Percentiles rank a stretch among this genome's conserved stretches.
Conservation (phyloP, 2,888 invertebrate genomes). For the Aspidiotus rigidus region DNA sequence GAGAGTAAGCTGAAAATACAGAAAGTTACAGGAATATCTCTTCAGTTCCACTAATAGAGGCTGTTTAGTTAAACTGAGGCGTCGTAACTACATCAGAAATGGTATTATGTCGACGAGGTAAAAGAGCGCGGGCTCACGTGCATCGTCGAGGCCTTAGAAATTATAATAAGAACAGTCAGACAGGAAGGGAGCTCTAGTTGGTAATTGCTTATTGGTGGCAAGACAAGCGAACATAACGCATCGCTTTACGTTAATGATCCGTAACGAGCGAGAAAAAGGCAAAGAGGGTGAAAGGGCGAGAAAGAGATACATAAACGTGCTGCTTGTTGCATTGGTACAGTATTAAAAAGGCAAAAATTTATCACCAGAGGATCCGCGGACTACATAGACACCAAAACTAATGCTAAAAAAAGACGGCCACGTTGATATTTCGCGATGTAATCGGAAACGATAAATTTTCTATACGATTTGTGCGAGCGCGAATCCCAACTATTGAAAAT, state of each 20-base stretch:
- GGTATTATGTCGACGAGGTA: too few species aligned
- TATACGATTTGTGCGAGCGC: too few species aligned
- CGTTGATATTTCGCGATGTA: too few species aligned
- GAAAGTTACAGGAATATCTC: too few species aligned
- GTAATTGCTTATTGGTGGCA: constrained; percentile 30
- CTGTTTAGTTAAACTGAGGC: too few species aligned
- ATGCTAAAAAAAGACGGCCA: too few species aligned
- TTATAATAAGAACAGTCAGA: constrained; percentile 24
- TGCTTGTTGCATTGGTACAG: background rate
- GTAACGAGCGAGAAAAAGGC: constrained; percentile 20
- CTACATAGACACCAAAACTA: too few species aligned
- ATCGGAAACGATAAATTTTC: too few species aligned
- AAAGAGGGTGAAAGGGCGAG: background rate
- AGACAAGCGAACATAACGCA: constrained; percentile 31
- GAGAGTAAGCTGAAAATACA: too few species aligned
- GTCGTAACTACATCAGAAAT: too few species aligned
- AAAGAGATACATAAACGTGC: constrained; percentile 11
- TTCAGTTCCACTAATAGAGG: too few species aligned
- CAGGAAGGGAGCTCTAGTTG: constrained; percentile 8
- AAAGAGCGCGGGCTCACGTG: constrained; percentile 8
- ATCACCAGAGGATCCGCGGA: background rate
- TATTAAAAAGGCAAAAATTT: constrained; percentile 3
- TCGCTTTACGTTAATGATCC: constrained; percentile 31
- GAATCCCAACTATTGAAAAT: too few species aligned
- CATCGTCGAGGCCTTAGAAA: constrained; percentile 15